phyloP scores from a whole-genome alignment of 2,797 vertebrate genomes.

The Lithobates sylvaticus region DNA sequence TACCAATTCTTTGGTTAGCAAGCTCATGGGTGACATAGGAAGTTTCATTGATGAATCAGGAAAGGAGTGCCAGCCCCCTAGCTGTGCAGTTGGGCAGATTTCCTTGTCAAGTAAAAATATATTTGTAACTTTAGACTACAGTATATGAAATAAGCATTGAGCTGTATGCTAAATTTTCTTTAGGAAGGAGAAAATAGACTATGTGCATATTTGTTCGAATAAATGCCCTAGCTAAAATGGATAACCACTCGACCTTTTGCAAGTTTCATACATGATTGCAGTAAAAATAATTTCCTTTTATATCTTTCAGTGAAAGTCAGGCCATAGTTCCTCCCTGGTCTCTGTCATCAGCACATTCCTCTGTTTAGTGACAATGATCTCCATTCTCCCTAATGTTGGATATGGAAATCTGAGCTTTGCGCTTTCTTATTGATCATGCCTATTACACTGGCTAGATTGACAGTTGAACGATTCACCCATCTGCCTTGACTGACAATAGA shows the following conservation, averaged over 20 bases:
- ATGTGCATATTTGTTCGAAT: not conserved
- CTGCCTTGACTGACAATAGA: slow-evolving; percentile 85
- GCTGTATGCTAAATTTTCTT: no score
- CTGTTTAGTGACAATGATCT: slow-evolving; percentile 28
- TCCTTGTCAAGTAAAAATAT: no score
- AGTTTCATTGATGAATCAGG: no score
- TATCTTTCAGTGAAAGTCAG: no score
- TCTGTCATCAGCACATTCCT: slow-evolving; percentile 19
- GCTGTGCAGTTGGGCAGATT: no score
- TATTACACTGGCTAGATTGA: slow-evolving; percentile 83
- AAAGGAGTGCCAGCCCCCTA: no score
- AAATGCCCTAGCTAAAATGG: not conserved
- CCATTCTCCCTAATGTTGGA: slow-evolving; percentile 29
- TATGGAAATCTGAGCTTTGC: slow-evolving; percentile 36
- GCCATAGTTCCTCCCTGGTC: not conserved
- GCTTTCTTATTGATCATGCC: slow-evolving; percentile 84
- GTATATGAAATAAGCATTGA: no score
- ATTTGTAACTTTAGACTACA: no score
- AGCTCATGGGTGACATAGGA: no score
- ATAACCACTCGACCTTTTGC: not conserved
- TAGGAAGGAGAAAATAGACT: no score
- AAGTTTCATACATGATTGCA: not conserved
- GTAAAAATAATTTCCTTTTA: not conserved
- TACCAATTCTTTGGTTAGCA: no score
- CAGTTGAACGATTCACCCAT: slow-evolving; percentile 87